Evolutionary conservation across 1,140 invertebrate species (phyloP).

Genomic region (Scaptodrosophila lebanonensis): DNA sequence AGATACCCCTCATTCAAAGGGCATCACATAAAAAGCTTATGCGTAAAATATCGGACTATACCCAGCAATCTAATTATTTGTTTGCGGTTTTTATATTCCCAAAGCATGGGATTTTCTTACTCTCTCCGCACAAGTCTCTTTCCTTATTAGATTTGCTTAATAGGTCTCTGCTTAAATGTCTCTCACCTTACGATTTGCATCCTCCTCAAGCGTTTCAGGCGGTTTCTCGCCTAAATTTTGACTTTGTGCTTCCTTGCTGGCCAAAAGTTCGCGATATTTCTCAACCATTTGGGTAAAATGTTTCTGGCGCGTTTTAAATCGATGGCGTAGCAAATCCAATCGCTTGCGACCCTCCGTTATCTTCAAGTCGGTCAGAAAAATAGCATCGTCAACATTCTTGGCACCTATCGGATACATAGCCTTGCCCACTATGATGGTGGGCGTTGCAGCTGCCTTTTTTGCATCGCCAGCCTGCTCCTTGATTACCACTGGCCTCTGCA

Average conservation of each 20-base stretch:
- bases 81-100: too few relatives aligned
- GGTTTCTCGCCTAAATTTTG: constrained; percentile 76
- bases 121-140: too few relatives aligned
- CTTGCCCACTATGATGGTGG: constrained; percentile 66
- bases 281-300: constrained; percentile 79
- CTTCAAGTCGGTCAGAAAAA: constrained; percentile 84
- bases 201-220: constrained; percentile 78
- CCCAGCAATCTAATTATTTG: too few relatives aligned
- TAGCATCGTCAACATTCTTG: constrained; percentile 79
- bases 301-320: constrained; percentile 81
- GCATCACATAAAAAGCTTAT: too few relatives aligned
- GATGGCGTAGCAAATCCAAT: constrained; percentile 85
- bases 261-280: constrained; percentile 80
- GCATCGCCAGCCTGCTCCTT: constrained; percentile 43
- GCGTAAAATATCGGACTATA: too few relatives aligned
- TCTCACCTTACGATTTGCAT: constrained; percentile 66
- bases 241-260: constrained; percentile 76
- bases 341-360: constrained; percentile 86
- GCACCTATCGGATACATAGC: constrained; percentile 72
- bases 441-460: constrained; percentile 42
- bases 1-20: too few relatives aligned
- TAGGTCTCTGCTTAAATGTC: neutral
- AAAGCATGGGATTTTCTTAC: too few relatives aligned
- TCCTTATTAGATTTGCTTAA: neutral
- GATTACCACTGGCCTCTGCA: constrained; percentile 58